These are phyloP conservation scores for Syngnathus acus DNA, from an alignment of 2,797 vertebrate genomes.

Conservation along the genomic window DNA sequence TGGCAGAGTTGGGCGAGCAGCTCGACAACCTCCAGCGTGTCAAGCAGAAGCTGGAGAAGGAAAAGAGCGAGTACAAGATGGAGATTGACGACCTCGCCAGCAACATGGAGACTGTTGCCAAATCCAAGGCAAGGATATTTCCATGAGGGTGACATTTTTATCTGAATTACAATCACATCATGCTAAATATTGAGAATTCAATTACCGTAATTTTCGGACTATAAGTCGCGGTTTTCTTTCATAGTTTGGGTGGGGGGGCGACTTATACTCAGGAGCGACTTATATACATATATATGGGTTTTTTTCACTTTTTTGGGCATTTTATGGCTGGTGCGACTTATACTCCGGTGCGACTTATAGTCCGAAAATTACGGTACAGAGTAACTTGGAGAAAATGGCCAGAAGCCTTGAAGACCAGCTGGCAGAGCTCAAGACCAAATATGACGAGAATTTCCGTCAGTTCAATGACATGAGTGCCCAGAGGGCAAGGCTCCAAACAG, in stretches of 20 bases:
- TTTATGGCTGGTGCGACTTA: too few species aligned
- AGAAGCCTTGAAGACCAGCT: slow-evolving; percentile 79
- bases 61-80: slow-evolving; percentile 84
- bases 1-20: slow-evolving; percentile 68
- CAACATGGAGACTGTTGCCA: slow-evolving; percentile 75
- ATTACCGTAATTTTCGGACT: too few species aligned
- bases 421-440: slow-evolving; percentile 76
- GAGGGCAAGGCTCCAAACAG: slow-evolving; percentile 78
- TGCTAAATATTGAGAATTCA: neutral
- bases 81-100: slow-evolving; percentile 78
- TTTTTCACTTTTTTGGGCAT: too few species aligned
- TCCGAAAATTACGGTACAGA: too few species aligned
- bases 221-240: too few species aligned
- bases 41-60: slow-evolving; percentile 83
- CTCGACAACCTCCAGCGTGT: slow-evolving; percentile 76
- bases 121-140: slow-evolving; percentile 35
- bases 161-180: neutral
- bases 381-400: slow-evolving; percentile 81
- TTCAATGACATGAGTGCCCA: slow-evolving; percentile 74
- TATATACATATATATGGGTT: too few species aligned
- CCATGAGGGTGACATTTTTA: neutral
- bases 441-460: slow-evolving; percentile 79
- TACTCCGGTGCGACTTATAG: too few species aligned
- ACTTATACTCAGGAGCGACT: too few species aligned
- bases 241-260: too few species aligned